Base-by-base conservation (phyloP, 1,140 invertebrate genomes). In the Orius laevigatus region DNA sequence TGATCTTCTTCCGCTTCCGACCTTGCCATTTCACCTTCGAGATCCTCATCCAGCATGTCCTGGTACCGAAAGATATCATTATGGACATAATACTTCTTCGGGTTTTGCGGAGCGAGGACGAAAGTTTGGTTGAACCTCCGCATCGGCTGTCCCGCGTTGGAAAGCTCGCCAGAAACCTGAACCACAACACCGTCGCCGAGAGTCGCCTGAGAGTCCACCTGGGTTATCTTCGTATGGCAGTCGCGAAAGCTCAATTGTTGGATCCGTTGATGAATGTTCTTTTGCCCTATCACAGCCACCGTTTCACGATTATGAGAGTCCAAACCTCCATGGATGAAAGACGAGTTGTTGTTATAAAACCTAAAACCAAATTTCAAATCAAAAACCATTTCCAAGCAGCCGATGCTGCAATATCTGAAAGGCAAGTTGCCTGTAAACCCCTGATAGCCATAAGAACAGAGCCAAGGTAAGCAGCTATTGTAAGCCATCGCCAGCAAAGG, bases 61-160 rank as follows among this genome's bases (percentile, higher is more conserved):
- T 96, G 92, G 63, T 97, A 98, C 46, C 92, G 83, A 67, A 98
- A 98, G 61, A 98, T 96, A 66, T 97, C 92, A 69, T 97, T 98
- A 62, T 92, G 88, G 14, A 97, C 92, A 62, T 96, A 97, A 69
- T 93, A 97, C 67, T 93, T 91, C 70, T 92, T 94, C 16, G 90
- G 88, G 40, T 84, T 82, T 68, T 94, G 89, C 33, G 86, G 84
- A 41, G 86, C 91, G 60, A 98, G 66, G 10, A 98, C 90, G 70
- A 97, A 97, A 0, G 93, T 96, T 68, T 97, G 92, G 58, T 93
- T 93, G 66, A 98, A 98, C 11, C 91, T 78, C 25, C 92, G 74
- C 90, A 96, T 94, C 14, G 90, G 92, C 58, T 90, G 79, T 2
- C 91, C 89, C 63, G 86, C 86, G 66, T 96, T 98, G 14, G 89